Evolutionary conservation across 1,140 invertebrate genomes (phyloP).

Genomic region (Caenorhabditis latens): DNA sequence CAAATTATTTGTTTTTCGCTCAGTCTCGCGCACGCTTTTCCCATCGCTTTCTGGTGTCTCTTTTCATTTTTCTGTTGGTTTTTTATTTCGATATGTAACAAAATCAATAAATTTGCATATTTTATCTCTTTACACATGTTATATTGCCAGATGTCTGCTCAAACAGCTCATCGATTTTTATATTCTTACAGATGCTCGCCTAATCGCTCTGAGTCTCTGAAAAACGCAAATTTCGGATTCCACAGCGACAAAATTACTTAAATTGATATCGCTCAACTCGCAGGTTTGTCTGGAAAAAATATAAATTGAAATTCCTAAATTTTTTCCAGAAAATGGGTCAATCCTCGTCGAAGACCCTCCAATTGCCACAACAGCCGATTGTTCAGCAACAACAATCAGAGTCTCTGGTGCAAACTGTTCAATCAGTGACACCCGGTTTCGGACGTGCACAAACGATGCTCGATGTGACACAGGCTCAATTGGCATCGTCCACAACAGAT

Average conservation of each 20-base stretch:
- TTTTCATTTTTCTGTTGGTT: not conserved
- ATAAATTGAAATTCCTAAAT: not conserved
- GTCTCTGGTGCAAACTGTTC: not conserved
- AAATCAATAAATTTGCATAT: too few species aligned
- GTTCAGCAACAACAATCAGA: not conserved
- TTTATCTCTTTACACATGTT: too few species aligned
- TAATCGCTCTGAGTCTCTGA: not conserved
- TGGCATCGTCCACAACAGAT: not conserved
- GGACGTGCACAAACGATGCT: conserved; percentile 39
- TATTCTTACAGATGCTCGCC: conserved; percentile 7
- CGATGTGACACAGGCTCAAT: not conserved
- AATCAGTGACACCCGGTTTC: not conserved
- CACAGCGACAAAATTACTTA: too few species aligned
- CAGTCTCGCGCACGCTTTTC: not conserved
- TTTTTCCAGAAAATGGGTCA: conserved; percentile 4
- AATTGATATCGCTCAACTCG: too few species aligned
- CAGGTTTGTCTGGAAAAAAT: not conserved
- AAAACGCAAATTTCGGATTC: not conserved
- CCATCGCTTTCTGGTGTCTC: not conserved
- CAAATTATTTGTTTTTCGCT: not conserved
- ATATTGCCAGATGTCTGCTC: too few species aligned
- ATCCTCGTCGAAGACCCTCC: not conserved
- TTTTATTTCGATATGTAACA: not conserved
- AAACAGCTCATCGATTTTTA: too few species aligned
- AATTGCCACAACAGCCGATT: not conserved